Evolutionary conservation across 2,888 invertebrate genomes (phyloP).

Genomic region (Ochropacha duplaris): DNA sequence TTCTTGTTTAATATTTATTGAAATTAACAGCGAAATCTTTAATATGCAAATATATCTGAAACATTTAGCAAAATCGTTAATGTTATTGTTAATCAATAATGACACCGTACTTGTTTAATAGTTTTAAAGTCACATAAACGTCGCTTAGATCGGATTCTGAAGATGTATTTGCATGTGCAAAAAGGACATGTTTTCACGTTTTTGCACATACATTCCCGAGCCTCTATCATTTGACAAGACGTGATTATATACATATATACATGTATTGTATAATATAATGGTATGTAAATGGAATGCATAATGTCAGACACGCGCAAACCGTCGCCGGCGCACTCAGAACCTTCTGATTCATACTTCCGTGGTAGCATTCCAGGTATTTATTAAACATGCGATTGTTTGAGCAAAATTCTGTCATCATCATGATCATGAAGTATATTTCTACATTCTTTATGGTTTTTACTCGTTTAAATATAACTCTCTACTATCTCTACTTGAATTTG

Average conservation of each 20-base stretch:
- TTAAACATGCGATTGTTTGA: not conserved
- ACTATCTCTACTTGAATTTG: no score
- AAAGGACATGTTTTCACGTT: not conserved
- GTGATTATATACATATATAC: not conserved
- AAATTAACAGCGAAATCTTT: no score
- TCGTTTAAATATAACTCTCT: not conserved
- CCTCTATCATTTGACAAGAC: not conserved
- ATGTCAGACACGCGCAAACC: not conserved
- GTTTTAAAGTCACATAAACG: no score
- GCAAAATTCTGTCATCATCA: not conserved
- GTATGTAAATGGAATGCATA: constrained; percentile 1
- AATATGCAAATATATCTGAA: no score
- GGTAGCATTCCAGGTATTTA: not conserved
- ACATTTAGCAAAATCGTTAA: no score
- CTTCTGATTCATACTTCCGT: constrained; percentile 1
- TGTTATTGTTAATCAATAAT: no score
- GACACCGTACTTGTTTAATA: no score
- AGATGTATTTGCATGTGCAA: not conserved
- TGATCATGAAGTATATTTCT: not conserved
- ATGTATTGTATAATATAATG: not conserved
- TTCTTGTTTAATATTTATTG: no score
- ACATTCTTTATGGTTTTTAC: not conserved
- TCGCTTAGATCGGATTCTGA: not conserved
- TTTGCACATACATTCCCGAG: not conserved
- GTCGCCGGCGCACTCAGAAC: not conserved